Conservation (phyloP, 2,113 vertebrate genomes). For the Sporophila hypoxantha region DNA sequence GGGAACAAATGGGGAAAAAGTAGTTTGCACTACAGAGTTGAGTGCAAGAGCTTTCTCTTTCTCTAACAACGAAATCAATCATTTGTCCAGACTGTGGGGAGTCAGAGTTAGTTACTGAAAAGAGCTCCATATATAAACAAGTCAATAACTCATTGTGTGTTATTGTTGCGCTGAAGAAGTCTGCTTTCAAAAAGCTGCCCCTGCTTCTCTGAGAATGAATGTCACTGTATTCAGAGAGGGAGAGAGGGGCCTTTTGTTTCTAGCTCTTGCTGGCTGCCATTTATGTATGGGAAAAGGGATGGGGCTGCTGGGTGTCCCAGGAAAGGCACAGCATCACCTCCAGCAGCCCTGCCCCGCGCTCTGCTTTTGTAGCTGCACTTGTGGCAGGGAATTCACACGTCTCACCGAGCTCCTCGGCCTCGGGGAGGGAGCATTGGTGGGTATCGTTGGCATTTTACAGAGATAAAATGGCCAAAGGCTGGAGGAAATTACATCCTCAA, state of each 20-base stretch:
- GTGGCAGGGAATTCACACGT: not conserved
- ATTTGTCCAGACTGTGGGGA: constrained; percentile 82
- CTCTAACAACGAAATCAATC: constrained; percentile 84
- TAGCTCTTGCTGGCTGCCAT: constrained; percentile 64
- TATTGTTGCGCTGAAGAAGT: constrained; percentile 77
- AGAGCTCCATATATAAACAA: constrained; percentile 82
- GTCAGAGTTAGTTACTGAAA: constrained; percentile 83
- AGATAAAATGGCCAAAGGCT: not conserved
- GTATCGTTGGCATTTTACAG: not conserved
- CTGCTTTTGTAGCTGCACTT: not conserved
- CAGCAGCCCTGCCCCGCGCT: not conserved
- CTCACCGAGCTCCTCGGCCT: not conserved
- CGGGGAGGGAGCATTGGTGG: not conserved
- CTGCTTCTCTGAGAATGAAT: constrained; percentile 73
- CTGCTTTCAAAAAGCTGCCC: constrained; percentile 76
- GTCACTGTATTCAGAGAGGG: constrained; percentile 72
- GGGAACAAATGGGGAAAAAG: constrained; percentile 76
- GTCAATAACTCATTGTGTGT: constrained; percentile 89
- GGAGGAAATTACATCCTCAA: not conserved
- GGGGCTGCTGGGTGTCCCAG: constrained; percentile 44
- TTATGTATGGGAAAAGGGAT: constrained; percentile 74
- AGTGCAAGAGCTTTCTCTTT: constrained; percentile 71
- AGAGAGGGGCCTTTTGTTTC: constrained; percentile 71
- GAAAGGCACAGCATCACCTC: constrained; percentile 22
- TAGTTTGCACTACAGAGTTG: constrained; percentile 81